Percentiles rank a stretch among this genome's conserved stretches.
Evolutionary conservation across 2,113 vertebrate species (phyloP).

Genomic region (Zapornia atra): DNA sequence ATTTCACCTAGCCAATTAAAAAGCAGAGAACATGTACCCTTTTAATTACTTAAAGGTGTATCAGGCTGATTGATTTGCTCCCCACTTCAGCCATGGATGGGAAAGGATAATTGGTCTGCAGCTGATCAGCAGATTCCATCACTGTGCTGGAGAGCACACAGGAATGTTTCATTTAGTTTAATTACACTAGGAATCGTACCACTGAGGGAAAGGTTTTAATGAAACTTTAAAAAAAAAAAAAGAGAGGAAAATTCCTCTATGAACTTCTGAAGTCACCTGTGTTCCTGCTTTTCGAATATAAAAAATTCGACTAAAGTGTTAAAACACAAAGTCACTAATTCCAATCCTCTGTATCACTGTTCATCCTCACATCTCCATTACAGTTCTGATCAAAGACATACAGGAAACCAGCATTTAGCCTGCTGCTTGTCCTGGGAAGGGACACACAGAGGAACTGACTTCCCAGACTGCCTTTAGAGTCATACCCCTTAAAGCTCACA

Average conservation of each 20-base stretch:
- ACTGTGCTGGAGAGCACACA: neutral
- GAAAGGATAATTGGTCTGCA: neutral
- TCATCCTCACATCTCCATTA: neutral
- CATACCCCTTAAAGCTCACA: neutral
- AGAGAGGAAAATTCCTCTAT: too few species aligned
- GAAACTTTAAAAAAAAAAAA: neutral
- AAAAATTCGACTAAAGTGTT: neutral
- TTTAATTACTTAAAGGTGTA: neutral
- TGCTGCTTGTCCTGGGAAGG: neutral
- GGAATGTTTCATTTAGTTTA: neutral
- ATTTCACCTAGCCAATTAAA: neutral
- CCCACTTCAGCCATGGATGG: neutral
- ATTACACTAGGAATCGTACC: neutral
- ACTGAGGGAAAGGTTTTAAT: neutral
- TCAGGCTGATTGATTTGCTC: neutral
- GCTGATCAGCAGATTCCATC: neutral
- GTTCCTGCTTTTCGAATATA: neutral
- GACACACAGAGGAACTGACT: neutral
- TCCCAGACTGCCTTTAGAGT: neutral
- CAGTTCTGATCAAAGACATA: neutral
- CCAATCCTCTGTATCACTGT: neutral
- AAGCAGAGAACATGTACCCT: neutral
- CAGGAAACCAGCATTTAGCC: neutral
- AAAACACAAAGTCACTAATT: neutral
- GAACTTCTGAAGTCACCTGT: neutral